phyloP scores from a whole-genome alignment of 2,113 vertebrate genomes.

The Thunnus thynnus region DNA sequence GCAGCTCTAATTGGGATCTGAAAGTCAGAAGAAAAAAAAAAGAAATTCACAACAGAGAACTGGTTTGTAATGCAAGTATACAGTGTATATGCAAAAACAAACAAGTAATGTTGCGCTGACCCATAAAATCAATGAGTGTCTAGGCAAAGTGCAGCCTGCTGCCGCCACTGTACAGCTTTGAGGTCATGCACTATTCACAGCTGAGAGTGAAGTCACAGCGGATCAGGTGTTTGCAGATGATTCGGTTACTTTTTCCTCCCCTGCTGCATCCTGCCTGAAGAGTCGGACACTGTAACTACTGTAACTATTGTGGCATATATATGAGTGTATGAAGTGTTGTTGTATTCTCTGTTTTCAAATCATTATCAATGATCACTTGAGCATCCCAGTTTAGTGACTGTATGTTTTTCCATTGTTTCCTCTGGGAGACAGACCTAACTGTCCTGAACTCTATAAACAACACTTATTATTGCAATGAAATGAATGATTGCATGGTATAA shows the following conservation, averaged over 20 bases:
- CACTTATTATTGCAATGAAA: too few species aligned
- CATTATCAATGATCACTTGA: background rate
- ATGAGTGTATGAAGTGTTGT: background rate
- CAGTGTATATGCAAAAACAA: too few species aligned
- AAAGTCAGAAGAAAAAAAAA: too few species aligned
- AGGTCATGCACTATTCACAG: constrained; percentile 75
- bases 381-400: too few species aligned
- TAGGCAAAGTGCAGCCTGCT: constrained; percentile 41
- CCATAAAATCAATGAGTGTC: constrained; percentile 3
- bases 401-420: too few species aligned
- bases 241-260: constrained; percentile 46
- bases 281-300: background rate
- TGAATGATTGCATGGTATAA: too few species aligned
- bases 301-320: background rate
- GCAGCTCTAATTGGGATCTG: background rate
- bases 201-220: constrained; percentile 58
- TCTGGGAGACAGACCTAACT: too few species aligned
- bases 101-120: background rate
- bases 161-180: constrained; percentile 52
- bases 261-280: constrained; percentile 18
- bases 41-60: background rate
- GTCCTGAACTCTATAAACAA: too few species aligned
- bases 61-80: background rate
- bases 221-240: constrained; percentile 65
- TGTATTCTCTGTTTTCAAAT: background rate